phyloP scores from a whole-genome alignment of 2,113 vertebrate genomes.

The Rhynchopsitta pachyrhyncha region DNA sequence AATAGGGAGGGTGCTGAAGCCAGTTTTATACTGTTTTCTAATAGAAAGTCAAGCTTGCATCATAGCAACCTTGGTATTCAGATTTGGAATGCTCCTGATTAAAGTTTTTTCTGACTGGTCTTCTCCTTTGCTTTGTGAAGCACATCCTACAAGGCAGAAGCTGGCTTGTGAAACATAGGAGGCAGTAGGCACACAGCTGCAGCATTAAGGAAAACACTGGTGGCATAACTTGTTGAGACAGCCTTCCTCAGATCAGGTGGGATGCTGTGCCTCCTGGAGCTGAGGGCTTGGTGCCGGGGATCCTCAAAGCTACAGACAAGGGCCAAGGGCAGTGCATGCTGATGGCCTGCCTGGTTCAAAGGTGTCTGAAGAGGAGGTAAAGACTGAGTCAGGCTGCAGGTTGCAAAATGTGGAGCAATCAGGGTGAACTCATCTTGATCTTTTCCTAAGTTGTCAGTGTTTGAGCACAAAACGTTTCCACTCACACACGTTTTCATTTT shows the following conservation, averaged over 20 bases:
- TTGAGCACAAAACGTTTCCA: background rate
- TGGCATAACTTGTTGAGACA: background rate
- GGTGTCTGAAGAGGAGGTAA: fast-evolving
- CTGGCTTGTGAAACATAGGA: background rate
- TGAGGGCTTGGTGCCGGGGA: no score
- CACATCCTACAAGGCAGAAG: background rate
- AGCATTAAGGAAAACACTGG: background rate
- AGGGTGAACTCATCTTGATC: background rate
- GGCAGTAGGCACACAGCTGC: background rate
- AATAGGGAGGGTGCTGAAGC: background rate
- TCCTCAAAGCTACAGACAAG: background rate
- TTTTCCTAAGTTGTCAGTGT: background rate
- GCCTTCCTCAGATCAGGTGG: background rate
- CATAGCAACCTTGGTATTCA: background rate
- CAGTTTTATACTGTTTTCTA: background rate
- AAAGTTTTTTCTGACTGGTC: background rate
- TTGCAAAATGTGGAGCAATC: background rate
- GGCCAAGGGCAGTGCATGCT: fast-evolving
- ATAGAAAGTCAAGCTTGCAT: background rate
- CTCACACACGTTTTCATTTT: background rate
- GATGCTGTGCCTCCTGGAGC: background rate
- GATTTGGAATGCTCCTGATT: background rate
- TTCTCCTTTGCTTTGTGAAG: background rate
- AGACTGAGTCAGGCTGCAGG: background rate
- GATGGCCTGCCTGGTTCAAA: fast-evolving